A percentile compares a stretch with the other conserved stretches of the same genome.
Evolutionary conservation across 2,888 invertebrate species (phyloP).

Genomic region (Eupithecia pulchellata): DNA sequence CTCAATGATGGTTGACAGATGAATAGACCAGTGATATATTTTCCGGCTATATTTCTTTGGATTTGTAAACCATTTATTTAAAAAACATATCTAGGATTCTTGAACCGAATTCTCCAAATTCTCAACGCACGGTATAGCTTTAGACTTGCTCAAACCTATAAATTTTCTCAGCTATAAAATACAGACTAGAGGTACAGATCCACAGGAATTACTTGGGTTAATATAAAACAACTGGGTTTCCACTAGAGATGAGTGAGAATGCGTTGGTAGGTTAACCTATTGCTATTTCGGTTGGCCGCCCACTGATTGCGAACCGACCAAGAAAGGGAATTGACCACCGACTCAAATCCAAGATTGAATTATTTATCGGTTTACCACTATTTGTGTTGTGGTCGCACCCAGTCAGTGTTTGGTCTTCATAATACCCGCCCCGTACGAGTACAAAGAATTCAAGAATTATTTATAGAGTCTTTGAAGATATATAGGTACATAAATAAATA

Average conservation of each 20-base stretch:
- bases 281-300: neutral
- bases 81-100: too few species aligned
- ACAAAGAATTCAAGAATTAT: too few species aligned
- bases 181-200: neutral
- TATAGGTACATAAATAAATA: too few species aligned
- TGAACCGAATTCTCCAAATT: neutral
- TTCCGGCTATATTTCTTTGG: too few species aligned
- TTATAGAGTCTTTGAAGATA: too few species aligned
- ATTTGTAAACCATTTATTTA: too few species aligned
- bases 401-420: too few species aligned
- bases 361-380: neutral
- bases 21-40: too few species aligned
- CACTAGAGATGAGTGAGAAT: neutral
- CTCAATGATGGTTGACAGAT: too few species aligned
- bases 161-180: neutral
- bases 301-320: neutral
- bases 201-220: neutral
- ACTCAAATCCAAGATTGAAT: neutral
- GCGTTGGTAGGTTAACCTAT: neutral
- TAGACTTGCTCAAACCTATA: neutral
- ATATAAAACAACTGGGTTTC: neutral
- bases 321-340: neutral
- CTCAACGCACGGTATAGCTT: neutral
- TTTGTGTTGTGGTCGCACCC: neutral
- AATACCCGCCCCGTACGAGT: too few species aligned